phyloP scores from a whole-genome alignment of 2,888 invertebrate genomes.

The Herminia tarsipennalis region DNA sequence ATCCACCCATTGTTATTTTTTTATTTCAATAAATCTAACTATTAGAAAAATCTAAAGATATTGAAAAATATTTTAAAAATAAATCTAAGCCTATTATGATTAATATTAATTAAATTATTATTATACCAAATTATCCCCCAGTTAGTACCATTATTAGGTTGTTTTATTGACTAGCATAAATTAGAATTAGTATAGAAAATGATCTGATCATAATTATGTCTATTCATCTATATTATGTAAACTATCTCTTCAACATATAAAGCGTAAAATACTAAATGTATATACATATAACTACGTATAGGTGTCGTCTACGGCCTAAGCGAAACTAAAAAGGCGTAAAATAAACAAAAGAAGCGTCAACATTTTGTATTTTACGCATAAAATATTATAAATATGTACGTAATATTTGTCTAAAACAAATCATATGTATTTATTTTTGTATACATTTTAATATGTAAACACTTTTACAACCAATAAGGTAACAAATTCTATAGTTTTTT shows the following conservation, averaged over 20 bases:
- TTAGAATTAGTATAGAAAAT: slow-evolving; percentile 60
- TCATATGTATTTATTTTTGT: slow-evolving; percentile 19
- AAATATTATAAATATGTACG: slow-evolving; percentile 41
- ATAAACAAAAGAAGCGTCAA: slow-evolving; percentile 58
- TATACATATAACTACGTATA: slow-evolving; percentile 32
- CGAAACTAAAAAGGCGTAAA: slow-evolving; percentile 61
- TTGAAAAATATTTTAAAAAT: background rate
- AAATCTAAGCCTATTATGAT: background rate
- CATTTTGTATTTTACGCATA: slow-evolving; percentile 72
- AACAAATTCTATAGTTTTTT: no score
- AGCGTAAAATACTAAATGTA: slow-evolving; percentile 70
- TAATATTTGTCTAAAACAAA: slow-evolving; percentile 27
- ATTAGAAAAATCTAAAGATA: no score
- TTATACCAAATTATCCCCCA: slow-evolving; percentile 18
- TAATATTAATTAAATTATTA: background rate
- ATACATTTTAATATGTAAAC: slow-evolving; percentile 26
- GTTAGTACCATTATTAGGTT: slow-evolving; percentile 50
- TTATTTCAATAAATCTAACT: no score
- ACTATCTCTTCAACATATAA: slow-evolving; percentile 21
- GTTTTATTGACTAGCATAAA: slow-evolving; percentile 64
- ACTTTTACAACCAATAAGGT: slow-evolving; percentile 42
- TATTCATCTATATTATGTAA: slow-evolving; percentile 7
- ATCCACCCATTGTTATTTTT: no score
- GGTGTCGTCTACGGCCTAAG: slow-evolving; percentile 52
- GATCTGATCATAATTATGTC: slow-evolving; percentile 25